Evolutionary conservation across 2,113 vertebrate genomes (phyloP).

Genomic region (Pavo muticus): DNA sequence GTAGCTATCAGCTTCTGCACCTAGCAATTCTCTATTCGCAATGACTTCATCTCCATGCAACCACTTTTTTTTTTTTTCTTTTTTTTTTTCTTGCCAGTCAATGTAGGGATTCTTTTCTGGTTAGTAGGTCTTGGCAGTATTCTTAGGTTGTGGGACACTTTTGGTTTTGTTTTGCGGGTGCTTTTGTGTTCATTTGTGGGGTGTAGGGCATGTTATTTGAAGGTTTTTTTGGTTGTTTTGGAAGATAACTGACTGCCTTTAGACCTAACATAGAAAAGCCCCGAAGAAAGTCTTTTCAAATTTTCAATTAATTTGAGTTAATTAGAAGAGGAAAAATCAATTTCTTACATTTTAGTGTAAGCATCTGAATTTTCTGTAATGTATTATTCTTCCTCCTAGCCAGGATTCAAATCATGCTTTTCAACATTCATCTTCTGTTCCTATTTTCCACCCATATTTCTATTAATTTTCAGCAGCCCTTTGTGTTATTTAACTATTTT

Average conservation of each 20-base stretch:
- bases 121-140: neutral
- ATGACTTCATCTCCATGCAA: neutral
- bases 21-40: neutral
- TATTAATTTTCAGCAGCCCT: neutral
- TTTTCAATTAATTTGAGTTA: neutral
- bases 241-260: neutral
- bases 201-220: neutral
- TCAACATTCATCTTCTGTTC: neutral
- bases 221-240: neutral
- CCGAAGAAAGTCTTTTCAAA: neutral
- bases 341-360: neutral
- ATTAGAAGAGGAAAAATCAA: neutral
- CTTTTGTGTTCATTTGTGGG: neutral
- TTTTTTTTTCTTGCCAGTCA: neutral
- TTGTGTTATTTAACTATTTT: conserved; percentile 18
- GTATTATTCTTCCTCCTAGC: conserved; percentile 13
- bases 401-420: neutral
- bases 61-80: neutral
- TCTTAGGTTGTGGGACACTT: neutral
- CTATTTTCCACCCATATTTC: neutral
- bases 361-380: neutral
- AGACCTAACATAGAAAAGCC: neutral
- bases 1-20: neutral
- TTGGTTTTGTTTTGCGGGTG: neutral
- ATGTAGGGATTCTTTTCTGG: neutral